These are phyloP conservation scores for human (Homo sapiens) DNA, from an alignment of 2,113 vertebrate species.

Conservation along the genomic window GRCh38 chr11:81166001-81166500, in stretches of 20 bases:
- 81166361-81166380: background rate
- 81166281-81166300: background rate
- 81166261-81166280: background rate
- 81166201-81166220: background rate
- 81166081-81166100: background rate
- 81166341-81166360: background rate
- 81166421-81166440: background rate
- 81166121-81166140: background rate
- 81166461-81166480: background rate
- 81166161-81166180: background rate
- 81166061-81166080: background rate
- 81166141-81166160: background rate
- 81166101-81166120: background rate
- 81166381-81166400: background rate
- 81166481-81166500: background rate
- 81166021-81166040: background rate
- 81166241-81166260: background rate
- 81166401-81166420: background rate
- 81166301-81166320: background rate
- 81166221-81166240: background rate
- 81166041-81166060: background rate
- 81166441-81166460: background rate
- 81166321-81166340: background rate
- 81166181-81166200: background rate
- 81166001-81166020: too few relatives aligned